Evolutionary conservation across 2,113 vertebrate species (phyloP).

Genomic region (Ptilonorhynchus violaceus): DNA sequence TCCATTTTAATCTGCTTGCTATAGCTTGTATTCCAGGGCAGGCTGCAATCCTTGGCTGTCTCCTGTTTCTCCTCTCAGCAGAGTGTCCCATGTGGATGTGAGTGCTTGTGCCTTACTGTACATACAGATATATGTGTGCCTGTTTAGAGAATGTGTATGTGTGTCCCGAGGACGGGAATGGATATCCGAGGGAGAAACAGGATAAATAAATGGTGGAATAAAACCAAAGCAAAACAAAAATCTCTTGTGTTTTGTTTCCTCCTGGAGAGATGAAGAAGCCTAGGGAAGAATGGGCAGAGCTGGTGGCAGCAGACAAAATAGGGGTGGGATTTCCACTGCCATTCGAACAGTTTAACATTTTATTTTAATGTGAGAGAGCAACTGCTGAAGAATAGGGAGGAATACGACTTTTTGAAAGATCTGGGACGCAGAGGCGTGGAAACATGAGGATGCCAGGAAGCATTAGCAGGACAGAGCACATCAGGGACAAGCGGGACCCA

Average conservation of each 20-base stretch:
- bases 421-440: not conserved
- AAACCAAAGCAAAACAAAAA: not conserved
- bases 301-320: not conserved
- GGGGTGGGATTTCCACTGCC: not conserved
- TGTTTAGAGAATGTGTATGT: not conserved
- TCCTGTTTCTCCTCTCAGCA: not conserved
- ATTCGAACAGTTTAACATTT: not conserved
- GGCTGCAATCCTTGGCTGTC: not conserved
- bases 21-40: not conserved
- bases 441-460: not conserved
- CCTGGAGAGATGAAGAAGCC: not conserved
- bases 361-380: not conserved
- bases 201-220: constrained; percentile 2
- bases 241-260: not conserved
- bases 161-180: not conserved
- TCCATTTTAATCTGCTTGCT: constrained; percentile 16
- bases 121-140: not conserved
- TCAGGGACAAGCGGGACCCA: accelerated
- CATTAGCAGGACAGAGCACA: too few relatives aligned
- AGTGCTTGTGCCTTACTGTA: constrained; percentile 21
- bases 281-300: not conserved
- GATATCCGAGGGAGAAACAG: not conserved
- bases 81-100: not conserved
- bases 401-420: not conserved
- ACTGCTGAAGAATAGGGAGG: not conserved